Percentiles rank a stretch among this genome's conserved stretches.
Evolutionary conservation across 2,888 invertebrate genomes (phyloP).

Genomic region (Apamea anceps): DNA sequence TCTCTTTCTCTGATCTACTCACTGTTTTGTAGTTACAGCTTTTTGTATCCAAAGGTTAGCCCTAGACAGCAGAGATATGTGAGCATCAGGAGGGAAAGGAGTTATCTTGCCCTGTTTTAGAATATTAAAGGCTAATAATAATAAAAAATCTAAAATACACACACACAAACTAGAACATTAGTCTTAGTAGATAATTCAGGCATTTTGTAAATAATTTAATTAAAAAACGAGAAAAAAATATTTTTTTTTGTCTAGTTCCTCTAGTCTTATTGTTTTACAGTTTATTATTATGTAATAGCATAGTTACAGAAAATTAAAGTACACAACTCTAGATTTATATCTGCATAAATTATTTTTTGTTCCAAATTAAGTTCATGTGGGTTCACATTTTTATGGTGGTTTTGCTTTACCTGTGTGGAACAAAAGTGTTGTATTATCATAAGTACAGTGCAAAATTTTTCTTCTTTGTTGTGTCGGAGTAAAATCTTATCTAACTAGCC

Average conservation of each 20-base stretch:
- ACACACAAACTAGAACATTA: not conserved
- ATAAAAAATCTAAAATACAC: too few species aligned
- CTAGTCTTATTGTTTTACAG: not conserved
- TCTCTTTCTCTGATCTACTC: not conserved
- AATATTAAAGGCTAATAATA: too few species aligned
- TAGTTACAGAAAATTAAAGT: not conserved
- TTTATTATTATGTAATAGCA: not conserved
- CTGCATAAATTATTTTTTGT: not conserved
- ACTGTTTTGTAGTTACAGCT: not conserved
- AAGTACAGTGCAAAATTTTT: not conserved
- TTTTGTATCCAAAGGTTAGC: too few species aligned
- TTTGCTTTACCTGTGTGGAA: not conserved
- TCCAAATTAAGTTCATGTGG: not conserved
- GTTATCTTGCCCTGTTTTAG: not conserved
- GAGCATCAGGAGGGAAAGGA: too few species aligned
- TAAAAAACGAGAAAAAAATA: too few species aligned
- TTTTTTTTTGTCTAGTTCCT: too few species aligned
- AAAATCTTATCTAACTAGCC: too few species aligned
- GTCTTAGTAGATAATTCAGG: too few species aligned
- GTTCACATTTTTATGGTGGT: not conserved
- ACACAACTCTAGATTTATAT: not conserved
- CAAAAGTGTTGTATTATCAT: not conserved
- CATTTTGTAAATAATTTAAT: too few species aligned
- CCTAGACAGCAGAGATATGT: not conserved
- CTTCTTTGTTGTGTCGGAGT: not conserved